Percentiles rank a stretch among this genome's conserved stretches.
Conservation (phyloP, 30 jellyfish, hydroid and myxozoan species). For the Mastigias papua region DNA sequence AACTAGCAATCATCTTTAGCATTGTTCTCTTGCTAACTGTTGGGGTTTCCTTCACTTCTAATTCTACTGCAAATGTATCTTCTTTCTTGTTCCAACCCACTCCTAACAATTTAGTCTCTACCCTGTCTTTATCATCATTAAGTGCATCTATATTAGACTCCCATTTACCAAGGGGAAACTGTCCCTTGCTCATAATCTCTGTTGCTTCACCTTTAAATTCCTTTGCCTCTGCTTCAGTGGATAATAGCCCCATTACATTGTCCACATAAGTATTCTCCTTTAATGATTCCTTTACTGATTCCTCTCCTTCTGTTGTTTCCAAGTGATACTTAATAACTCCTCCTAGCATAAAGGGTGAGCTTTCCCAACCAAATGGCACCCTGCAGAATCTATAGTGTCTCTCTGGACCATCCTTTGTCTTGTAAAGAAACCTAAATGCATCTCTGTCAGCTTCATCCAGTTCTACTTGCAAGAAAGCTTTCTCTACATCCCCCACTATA, state of each 20-base stretch:
- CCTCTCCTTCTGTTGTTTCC: slow-evolving; percentile 36
- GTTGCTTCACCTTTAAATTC: slow-evolving; percentile 13
- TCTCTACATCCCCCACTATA: slow-evolving; percentile 35
- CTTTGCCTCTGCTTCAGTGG: slow-evolving; percentile 30
- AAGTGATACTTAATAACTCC: slow-evolving; percentile 47
- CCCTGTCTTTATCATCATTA: slow-evolving; percentile 36
- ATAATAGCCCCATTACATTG: slow-evolving; percentile 21
- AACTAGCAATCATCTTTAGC: slow-evolving; percentile 19
- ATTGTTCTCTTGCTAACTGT: slow-evolving; percentile 43
- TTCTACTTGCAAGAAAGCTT: slow-evolving; percentile 53
- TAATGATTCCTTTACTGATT: slow-evolving; percentile 1
- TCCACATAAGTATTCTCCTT: slow-evolving; percentile 44
- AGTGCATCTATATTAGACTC: slow-evolving; percentile 17
- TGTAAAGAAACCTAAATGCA: slow-evolving; percentile 63
- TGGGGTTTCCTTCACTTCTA: not conserved
- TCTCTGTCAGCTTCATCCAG: slow-evolving; percentile 45
- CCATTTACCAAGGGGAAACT: slow-evolving; percentile 65
- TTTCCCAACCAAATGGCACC: slow-evolving; percentile 74
- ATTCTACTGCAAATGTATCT: slow-evolving; percentile 35
- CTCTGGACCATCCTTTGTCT: slow-evolving; percentile 28
- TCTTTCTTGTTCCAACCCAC: slow-evolving; percentile 51
- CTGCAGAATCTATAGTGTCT: slow-evolving; percentile 52
- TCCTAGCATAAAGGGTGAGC: slow-evolving; percentile 60
- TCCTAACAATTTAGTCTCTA: slow-evolving; percentile 41
- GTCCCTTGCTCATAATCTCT: slow-evolving; percentile 35